phyloP scores from a whole-genome alignment of 2,797 vertebrate genomes.

The Siniperca obscura region DNA sequence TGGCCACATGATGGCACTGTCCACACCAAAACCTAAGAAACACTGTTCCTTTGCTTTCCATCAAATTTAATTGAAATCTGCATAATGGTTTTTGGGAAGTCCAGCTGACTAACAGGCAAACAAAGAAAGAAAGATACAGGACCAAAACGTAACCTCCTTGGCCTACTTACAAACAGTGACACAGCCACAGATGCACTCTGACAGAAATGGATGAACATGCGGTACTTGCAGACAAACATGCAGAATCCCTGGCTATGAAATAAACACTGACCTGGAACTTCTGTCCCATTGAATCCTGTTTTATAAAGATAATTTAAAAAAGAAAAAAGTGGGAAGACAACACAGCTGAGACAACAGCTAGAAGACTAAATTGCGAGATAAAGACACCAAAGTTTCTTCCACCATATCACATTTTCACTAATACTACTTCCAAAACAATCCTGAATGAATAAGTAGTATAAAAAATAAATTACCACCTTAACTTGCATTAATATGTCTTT shows the following conservation, averaged over 20 bases:
- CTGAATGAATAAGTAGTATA: not conserved
- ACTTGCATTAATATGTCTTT: not conserved
- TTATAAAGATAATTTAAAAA: constrained; percentile 23
- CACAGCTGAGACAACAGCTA: not conserved
- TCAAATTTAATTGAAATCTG: not conserved
- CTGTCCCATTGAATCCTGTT: constrained; percentile 72
- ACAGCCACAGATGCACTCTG: not conserved
- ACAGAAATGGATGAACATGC: constrained; percentile 26
- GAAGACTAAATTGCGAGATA: not conserved
- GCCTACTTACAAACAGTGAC: not conserved
- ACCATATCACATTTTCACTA: not conserved
- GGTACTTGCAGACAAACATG: not conserved
- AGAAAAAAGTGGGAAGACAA: not conserved
- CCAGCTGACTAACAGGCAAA: not conserved
- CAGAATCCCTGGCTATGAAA: constrained; percentile 2
- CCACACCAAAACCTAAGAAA: not conserved
- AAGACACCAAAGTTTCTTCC: not conserved
- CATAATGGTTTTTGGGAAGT: not conserved
- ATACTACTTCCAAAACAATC: not conserved
- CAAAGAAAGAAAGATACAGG: not conserved
- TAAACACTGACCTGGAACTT: constrained; percentile 70
- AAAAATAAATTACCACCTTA: not conserved
- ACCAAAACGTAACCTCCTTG: not conserved
- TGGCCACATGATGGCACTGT: constrained; percentile 44
- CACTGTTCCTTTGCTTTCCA: not conserved